phyloP scores from a whole-genome alignment of 2,797 vertebrate genomes.

The Xenentodon cancila region DNA sequence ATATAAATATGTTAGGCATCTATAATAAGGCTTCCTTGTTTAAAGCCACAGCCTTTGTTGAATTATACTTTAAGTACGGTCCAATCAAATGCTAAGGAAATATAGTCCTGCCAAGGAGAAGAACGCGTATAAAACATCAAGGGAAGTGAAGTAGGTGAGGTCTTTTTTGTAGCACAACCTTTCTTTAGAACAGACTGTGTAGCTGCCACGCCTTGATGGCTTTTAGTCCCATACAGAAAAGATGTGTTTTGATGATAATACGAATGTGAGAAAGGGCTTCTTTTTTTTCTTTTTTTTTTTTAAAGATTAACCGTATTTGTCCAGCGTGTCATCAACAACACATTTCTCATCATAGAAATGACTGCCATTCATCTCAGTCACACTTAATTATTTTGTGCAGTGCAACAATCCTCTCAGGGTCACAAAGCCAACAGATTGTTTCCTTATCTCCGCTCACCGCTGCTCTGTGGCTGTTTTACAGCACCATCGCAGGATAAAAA shows the following conservation, averaged over 20 bases:
- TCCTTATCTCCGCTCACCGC: conserved; percentile 14
- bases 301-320: conserved; percentile 27
- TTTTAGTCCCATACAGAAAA: conserved; percentile 30
- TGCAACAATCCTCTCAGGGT: conserved; percentile 25
- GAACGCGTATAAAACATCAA: conserved; percentile 50
- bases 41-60: conserved; percentile 45
- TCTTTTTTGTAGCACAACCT: conserved; percentile 17
- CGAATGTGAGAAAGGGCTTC: conserved; percentile 5
- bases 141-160: conserved; percentile 21
- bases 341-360: conserved; percentile 31
- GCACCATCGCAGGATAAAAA: conserved; percentile 57
- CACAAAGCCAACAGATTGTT: conserved; percentile 33
- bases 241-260: conserved; percentile 8
- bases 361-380: conserved; percentile 50
- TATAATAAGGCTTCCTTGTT: conserved; percentile 33
- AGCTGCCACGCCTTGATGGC: conserved; percentile 24
- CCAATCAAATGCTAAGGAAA: conserved; percentile 58
- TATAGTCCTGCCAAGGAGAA: conserved; percentile 36
- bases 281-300: conserved; percentile 5
- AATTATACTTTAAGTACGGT: conserved; percentile 47
- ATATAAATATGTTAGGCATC: conserved; percentile 1
- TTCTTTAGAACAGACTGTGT: conserved; percentile 28
- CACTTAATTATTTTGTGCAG: conserved; percentile 57
- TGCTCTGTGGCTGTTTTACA: conserved; percentile 34
- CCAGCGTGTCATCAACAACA: conserved; percentile 15